These are phyloP conservation scores for Oncorhynchus nerka DNA, from an alignment of 2,113 vertebrate genomes.

Conservation along the genomic window DNA sequence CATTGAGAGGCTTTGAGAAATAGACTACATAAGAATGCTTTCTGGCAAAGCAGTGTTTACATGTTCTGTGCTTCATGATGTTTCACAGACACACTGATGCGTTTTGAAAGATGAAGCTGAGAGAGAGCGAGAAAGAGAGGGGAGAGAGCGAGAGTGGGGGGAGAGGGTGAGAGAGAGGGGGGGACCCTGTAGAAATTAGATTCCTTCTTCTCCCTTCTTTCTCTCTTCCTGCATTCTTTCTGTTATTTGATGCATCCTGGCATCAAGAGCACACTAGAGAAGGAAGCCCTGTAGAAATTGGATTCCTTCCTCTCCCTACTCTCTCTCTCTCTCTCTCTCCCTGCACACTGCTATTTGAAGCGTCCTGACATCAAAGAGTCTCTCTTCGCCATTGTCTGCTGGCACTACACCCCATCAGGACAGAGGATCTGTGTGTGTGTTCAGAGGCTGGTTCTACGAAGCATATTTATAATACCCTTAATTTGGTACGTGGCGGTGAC, in stretches of 20 bases:
- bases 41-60: not conserved
- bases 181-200: too few relatives aligned
- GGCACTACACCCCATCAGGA: not conserved
- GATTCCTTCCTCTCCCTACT: too few relatives aligned
- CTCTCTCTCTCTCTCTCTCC: too few relatives aligned
- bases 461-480: slow-evolving; percentile 30
- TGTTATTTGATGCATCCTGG: too few relatives aligned
- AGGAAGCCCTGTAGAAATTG: too few relatives aligned
- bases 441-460: slow-evolving; percentile 15
- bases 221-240: too few relatives aligned
- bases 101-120: slow-evolving; percentile 45
- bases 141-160: too few relatives aligned
- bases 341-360: slow-evolving; percentile 25
- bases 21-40: not conserved
- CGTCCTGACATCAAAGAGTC: not conserved
- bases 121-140: slow-evolving; percentile 8
- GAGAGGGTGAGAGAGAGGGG: too few relatives aligned
- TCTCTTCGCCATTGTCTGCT: slow-evolving; percentile 18
- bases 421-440: not conserved
- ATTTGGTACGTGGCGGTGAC: not conserved
- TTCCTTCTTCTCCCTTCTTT: too few relatives aligned
- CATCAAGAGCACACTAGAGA: too few relatives aligned
- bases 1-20: not conserved
- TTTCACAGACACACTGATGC: slow-evolving; percentile 10
- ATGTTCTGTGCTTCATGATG: slow-evolving; percentile 40